A percentile compares a stretch with the other conserved stretches of the same genome.
These are phyloP conservation scores for Andricus quercusramuli DNA, from an alignment of 2,888 invertebrate genomes.

Conservation along the genomic window DNA sequence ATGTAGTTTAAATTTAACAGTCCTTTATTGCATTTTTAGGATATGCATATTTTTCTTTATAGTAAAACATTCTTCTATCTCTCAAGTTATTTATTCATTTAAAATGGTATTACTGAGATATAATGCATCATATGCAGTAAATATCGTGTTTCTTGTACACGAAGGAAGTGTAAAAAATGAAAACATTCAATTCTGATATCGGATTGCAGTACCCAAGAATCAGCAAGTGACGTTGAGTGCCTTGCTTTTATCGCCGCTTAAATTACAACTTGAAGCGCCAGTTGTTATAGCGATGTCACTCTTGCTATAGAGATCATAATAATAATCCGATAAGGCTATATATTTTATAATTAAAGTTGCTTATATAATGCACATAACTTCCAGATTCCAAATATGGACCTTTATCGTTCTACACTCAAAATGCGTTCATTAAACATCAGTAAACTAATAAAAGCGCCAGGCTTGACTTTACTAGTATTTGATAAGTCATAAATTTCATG, in stretches of 20 bases:
- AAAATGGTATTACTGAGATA: background rate
- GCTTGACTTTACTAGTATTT: background rate
- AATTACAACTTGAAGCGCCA: constrained; percentile 14
- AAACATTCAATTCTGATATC: constrained; percentile 13
- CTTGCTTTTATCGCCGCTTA: constrained; percentile 5
- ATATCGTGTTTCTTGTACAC: constrained; percentile 7
- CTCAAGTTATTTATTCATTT: background rate
- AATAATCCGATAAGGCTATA: background rate
- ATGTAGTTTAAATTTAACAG: background rate
- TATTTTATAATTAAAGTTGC: background rate
- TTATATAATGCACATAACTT: background rate
- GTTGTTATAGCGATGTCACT: constrained; percentile 15
- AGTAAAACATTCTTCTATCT: background rate
- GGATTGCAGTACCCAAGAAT: constrained; percentile 7
- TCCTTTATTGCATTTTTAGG: background rate
- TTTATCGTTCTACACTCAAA: background rate
- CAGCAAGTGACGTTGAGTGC: constrained; percentile 1
- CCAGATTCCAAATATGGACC: background rate
- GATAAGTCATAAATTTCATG: too few species aligned
- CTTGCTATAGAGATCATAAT: background rate
- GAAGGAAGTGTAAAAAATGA: constrained; percentile 10
- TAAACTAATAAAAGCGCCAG: background rate
- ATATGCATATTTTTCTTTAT: background rate
- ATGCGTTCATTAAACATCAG: background rate
- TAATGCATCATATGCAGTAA: background rate